phyloP scores from a whole-genome alignment of 2,888 invertebrate genomes.

The Heterodera filipjevi region DNA sequence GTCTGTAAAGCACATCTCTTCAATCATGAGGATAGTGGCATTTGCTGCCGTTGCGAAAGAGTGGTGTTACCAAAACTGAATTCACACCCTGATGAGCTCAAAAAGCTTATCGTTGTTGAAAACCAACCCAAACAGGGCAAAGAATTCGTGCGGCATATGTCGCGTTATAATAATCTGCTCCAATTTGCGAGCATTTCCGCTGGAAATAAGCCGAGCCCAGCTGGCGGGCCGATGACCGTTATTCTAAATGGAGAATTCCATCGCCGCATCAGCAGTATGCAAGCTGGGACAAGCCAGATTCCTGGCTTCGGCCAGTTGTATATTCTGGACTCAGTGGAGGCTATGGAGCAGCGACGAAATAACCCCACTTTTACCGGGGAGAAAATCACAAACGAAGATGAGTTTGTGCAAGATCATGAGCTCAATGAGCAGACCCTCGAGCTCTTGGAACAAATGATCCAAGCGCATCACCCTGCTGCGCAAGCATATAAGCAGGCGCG shows the following conservation, averaged over 20 bases:
- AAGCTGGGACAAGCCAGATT: background rate
- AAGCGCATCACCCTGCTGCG: background rate
- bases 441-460: background rate
- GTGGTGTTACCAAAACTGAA: background rate
- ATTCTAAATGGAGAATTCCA: slow-evolving; percentile 4
- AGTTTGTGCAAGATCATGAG: background rate
- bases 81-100: background rate
- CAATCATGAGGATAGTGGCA: background rate
- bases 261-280: slow-evolving; percentile 8
- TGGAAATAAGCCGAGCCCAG: background rate
- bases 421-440: background rate
- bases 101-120: background rate
- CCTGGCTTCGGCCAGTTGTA: slow-evolving; percentile 16
- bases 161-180: background rate
- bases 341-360: background rate
- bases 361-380: background rate
- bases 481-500: background rate
- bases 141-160: background rate
- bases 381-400: background rate
- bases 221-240: background rate
- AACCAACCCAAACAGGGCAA: background rate
- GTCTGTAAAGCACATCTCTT: background rate
- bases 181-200: background rate
- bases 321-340: slow-evolving; percentile 11
- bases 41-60: background rate